Conservation (phyloP, 2,797 vertebrate species). For the Pelobates cultripes region DNA sequence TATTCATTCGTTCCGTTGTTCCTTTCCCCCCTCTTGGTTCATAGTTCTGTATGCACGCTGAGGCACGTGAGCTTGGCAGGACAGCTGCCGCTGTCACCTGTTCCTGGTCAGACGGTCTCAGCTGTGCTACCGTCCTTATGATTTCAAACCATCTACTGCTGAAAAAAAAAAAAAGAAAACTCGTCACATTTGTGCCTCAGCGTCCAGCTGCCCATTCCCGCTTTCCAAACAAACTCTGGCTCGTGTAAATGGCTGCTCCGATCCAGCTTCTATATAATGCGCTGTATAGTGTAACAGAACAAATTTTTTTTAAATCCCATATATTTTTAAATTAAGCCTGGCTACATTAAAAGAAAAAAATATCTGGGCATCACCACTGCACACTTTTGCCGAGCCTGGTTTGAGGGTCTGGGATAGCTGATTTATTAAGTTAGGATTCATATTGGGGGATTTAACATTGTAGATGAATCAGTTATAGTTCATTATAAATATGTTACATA, state of each 20-base stretch:
- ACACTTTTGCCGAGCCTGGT: too few relatives aligned
- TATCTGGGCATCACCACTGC: too few relatives aligned
- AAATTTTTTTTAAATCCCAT: background rate
- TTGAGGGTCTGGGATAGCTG: too few relatives aligned
- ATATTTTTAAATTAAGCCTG: background rate
- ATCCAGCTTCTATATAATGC: background rate
- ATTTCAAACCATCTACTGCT: conserved; percentile 58
- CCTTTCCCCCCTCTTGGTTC: background rate
- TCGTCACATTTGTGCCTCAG: conserved; percentile 55
- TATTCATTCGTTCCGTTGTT: background rate
- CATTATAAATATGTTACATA: too few relatives aligned
- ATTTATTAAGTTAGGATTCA: too few relatives aligned
- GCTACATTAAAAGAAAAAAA: too few relatives aligned
- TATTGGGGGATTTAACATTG: too few relatives aligned
- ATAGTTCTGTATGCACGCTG: background rate
- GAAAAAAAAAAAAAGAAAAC: conserved; percentile 43
- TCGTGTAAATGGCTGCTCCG: conserved; percentile 9
- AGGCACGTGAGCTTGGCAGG: conserved; percentile 31
- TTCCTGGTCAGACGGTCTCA: conserved; percentile 60
- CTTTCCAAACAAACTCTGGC: conserved; percentile 21
- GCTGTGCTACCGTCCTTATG: conserved; percentile 58
- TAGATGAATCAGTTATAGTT: too few relatives aligned
- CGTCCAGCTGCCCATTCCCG: conserved; percentile 52
- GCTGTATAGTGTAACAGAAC: background rate
- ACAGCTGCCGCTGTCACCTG: conserved; percentile 68